These are phyloP conservation scores for Hedychridium roseum DNA, from an alignment of 2,888 invertebrate genomes.

Conservation along the genomic window DNA sequence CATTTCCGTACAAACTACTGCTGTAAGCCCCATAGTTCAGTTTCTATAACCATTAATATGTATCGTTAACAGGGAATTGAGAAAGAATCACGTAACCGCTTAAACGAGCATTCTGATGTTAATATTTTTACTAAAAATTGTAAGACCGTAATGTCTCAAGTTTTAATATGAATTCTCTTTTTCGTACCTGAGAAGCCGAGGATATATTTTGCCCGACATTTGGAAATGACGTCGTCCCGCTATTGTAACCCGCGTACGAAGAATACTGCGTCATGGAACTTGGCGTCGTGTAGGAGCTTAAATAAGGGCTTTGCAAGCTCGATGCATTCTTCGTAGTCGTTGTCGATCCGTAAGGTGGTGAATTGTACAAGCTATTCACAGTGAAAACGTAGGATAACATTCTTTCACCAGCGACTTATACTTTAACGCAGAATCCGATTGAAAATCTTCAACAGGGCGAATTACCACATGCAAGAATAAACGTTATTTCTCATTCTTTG, in stretches of 20 bases:
- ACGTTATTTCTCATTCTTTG: too few relatives aligned
- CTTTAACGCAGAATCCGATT: too few relatives aligned
- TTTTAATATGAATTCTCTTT: neutral
- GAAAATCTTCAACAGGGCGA: too few relatives aligned
- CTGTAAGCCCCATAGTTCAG: conserved; percentile 59
- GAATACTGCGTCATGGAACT: conserved; percentile 60
- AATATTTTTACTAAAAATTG: conserved; percentile 1
- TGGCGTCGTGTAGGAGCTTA: conserved; percentile 57
- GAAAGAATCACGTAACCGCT: too few relatives aligned
- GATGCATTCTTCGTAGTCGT: conserved; percentile 54
- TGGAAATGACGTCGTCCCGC: conserved; percentile 55
- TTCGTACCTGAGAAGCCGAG: conserved; percentile 54
- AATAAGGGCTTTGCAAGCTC: conserved; percentile 54
- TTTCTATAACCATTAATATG: too few relatives aligned
- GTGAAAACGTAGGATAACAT: too few relatives aligned
- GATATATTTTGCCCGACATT: conserved; percentile 60
- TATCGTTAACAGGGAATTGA: too few relatives aligned
- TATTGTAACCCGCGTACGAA: conserved; percentile 57
- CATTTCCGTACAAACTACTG: conserved; percentile 57
- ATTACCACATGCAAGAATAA: too few relatives aligned
- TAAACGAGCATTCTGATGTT: too few relatives aligned
- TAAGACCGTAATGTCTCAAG: neutral
- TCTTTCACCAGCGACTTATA: too few relatives aligned
- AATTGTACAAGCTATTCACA: conserved; percentile 59
- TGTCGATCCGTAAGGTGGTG: conserved; percentile 54